Conservation (phyloP, 2,113 vertebrate species). For the Boleophthalmus pectinirostris region DNA sequence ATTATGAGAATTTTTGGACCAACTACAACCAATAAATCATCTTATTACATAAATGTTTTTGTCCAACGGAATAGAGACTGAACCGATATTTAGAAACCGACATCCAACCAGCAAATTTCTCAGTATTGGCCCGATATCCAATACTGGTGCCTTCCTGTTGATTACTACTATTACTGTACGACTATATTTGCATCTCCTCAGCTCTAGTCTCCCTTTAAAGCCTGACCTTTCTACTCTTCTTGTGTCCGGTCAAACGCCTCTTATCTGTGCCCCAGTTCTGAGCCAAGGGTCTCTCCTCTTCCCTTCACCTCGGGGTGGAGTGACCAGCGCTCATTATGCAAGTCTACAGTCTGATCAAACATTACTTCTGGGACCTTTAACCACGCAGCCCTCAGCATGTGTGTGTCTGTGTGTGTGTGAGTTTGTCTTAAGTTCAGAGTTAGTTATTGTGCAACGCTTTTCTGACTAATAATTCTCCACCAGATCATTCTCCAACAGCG, state of each 20-base stretch:
- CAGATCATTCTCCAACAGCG: constrained; percentile 4
- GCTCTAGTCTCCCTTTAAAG: not conserved
- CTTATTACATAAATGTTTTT: too few species aligned
- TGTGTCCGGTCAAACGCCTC: not conserved
- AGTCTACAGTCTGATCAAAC: constrained; percentile 19
- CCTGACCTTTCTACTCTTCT: not conserved
- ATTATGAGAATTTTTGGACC: too few species aligned
- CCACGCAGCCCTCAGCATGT: not conserved
- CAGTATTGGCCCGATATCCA: too few species aligned
- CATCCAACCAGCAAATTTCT: too few species aligned
- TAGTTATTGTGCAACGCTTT: constrained; percentile 37
- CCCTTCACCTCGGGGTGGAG: constrained; percentile 15
- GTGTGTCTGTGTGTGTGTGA: too few species aligned
- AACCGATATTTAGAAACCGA: too few species aligned
- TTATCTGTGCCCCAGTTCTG: constrained; percentile 7
- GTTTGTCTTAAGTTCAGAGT: constrained; percentile 24
- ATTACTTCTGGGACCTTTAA: constrained; percentile 27
- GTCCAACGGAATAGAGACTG: too few species aligned
- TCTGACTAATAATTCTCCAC: constrained; percentile 36
- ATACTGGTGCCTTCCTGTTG: too few species aligned
- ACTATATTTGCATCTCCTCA: too few species aligned
- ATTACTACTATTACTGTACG: too few species aligned
- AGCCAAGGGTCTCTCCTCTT: not conserved
- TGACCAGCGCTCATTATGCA: constrained; percentile 44
- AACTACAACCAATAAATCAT: too few species aligned